Base-by-base conservation (phyloP, 2,888 invertebrate species). In the Mesorhabditis sp. region DNA sequence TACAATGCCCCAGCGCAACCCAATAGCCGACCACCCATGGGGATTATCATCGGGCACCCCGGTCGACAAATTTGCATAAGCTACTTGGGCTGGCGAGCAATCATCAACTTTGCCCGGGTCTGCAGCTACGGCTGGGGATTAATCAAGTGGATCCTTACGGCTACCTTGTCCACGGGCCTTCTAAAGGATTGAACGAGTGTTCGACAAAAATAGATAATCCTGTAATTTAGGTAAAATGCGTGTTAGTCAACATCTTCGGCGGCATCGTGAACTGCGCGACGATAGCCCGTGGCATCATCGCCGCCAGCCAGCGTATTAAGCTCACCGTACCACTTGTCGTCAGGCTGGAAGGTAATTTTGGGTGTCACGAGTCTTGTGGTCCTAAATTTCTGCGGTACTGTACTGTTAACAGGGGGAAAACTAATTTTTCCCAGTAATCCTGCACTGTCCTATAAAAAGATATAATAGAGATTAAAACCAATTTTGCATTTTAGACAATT, bases 231-330 rank as follows among this genome's bases (percentile, higher is more conserved):
- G 97, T 98, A 0, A 93, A 94, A 86, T 92, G 93, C 5, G 92
- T 99, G 80, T 90, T 99, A 73, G 95, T 99, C 0, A 99, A 99
- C 88, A 95, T 99, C 3, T 98, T 99, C 89, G 98, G 95, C 77
- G 95, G 98, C 69, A 99, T 99, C 86, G 97, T 99, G 0, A 95
- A 98, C 88, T 99, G 98, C 88, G 93, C 92, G 4, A 95, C 92
- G 0, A 93, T 99, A 82, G 98, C 98, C 0, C 93, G 92, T 83
- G 98, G 98, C 62, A 92, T 98, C 79, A 91, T 96, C 4, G 90
- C 91, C 71, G 96, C 97, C 4, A 92, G 92, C 78, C 91, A 91
- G 86, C 90, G 90, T 69, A 90, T 92, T 73, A 90, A 92, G 63
- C 89, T 95, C 0, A 90, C 91, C 82, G 90, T 95, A 71, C 97